These are phyloP conservation scores for Mirounga angustirostris DNA, from an alignment of 2,113 vertebrate genomes.

Conservation along the genomic window DNA sequence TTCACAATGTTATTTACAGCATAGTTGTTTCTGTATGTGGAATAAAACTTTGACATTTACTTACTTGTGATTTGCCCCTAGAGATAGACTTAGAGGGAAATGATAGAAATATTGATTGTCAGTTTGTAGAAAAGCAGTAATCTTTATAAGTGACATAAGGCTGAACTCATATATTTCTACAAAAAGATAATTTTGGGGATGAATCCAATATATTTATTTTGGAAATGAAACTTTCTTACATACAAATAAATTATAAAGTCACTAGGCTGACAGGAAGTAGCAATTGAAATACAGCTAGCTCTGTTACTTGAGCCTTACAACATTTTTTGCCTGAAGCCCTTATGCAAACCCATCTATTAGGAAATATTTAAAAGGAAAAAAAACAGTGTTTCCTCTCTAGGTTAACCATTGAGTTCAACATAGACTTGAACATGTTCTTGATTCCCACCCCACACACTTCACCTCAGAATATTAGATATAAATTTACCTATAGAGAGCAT, in stretches of 20 bases:
- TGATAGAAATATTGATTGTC: slow-evolving; percentile 47
- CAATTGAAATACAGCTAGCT: not conserved
- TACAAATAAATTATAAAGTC: slow-evolving; percentile 41
- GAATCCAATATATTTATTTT: slow-evolving; percentile 30
- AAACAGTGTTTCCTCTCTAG: not conserved
- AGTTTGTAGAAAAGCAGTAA: slow-evolving; percentile 21
- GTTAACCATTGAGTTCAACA: not conserved
- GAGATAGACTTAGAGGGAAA: slow-evolving; percentile 11
- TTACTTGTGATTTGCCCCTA: slow-evolving; percentile 43
- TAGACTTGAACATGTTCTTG: not conserved
- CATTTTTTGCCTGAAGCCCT: not conserved
- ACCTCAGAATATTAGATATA: not conserved
- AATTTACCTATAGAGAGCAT: not conserved
- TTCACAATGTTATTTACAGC: slow-evolving; percentile 25
- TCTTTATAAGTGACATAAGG: slow-evolving; percentile 26
- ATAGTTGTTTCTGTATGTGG: not conserved
- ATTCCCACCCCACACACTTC: not conserved
- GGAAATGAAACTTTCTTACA: slow-evolving; percentile 33
- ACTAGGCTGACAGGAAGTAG: not conserved
- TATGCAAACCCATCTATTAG: not conserved
- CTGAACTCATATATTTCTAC: not conserved
- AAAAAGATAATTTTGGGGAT: slow-evolving; percentile 21
- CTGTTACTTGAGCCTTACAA: not conserved
- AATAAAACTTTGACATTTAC: slow-evolving; percentile 61
- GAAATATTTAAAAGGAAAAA: slow-evolving; percentile 38